phyloP scores from a whole-genome alignment of 1,140 invertebrate species.

The Drosophila bipectinata region DNA sequence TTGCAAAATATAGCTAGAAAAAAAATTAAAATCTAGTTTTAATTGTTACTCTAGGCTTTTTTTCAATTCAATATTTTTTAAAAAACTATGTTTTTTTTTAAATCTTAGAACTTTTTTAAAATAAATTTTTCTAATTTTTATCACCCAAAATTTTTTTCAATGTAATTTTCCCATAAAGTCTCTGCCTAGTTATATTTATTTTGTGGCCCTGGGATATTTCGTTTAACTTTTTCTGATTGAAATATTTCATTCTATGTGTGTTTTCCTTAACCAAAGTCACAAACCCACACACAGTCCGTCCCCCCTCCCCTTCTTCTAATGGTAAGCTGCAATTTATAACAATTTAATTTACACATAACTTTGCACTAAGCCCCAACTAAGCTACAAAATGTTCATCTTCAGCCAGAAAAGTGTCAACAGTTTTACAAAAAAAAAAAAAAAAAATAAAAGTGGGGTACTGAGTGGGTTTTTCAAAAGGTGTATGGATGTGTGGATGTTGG shows the following conservation, averaged over 20 bases:
- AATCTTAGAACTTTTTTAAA: too few species aligned
- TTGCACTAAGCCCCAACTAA: constrained; percentile 47
- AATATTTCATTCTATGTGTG: constrained; percentile 46
- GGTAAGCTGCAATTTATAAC: constrained; percentile 69
- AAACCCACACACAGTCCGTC: not conserved
- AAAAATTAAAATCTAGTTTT: too few species aligned
- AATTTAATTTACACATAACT: constrained; percentile 74
- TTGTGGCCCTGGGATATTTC: constrained; percentile 50
- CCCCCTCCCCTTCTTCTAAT: constrained; percentile 11
- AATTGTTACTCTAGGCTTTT: too few species aligned
- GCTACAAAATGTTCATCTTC: constrained; percentile 26
- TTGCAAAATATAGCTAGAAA: too few species aligned
- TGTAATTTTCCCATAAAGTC: constrained; percentile 20
- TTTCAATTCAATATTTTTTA: too few species aligned
- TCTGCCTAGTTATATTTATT: constrained; percentile 39
- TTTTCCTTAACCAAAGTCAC: constrained; percentile 29
- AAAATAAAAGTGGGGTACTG: not conserved
- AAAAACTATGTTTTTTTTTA: not conserved
- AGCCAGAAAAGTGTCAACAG: constrained; percentile 33
- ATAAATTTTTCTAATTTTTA: too few species aligned
- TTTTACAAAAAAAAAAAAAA: not conserved
- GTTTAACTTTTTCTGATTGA: constrained; percentile 56
- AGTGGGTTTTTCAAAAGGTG: not conserved
- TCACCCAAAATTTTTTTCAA: not conserved
- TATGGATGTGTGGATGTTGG: not conserved